Percentiles rank a stretch among this genome's conserved stretches.
phyloP scores from a whole-genome alignment of 2,797 vertebrate genomes.

The Melopsittacus undulatus region DNA sequence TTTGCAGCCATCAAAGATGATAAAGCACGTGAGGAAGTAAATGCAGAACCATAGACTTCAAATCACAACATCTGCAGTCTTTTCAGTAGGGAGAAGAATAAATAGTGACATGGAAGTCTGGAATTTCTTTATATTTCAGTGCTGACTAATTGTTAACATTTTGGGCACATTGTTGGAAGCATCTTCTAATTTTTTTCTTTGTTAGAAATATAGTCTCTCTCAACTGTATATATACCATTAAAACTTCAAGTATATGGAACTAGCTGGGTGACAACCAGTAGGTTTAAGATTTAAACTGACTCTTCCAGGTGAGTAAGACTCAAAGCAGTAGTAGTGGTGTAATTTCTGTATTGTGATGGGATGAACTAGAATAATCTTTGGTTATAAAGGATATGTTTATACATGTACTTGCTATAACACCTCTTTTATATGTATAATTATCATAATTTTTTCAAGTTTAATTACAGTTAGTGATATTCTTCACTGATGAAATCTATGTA shows the following conservation, averaged over 20 bases:
- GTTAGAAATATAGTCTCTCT: not conserved
- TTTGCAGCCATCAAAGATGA: not conserved
- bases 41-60: not conserved
- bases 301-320: not conserved
- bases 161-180: not conserved
- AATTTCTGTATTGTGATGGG: not conserved
- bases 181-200: not conserved
- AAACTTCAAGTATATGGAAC: not conserved
- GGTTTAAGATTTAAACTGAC: not conserved
- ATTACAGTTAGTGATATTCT: not conserved
- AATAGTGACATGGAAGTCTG: accelerated
- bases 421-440: not conserved
- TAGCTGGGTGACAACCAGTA: not conserved
- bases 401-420: not conserved
- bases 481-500: not conserved
- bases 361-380: not conserved
- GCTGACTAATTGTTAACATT: not conserved
- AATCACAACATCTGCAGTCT: not conserved
- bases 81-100: not conserved
- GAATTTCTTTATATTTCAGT: not conserved
- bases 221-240: not conserved
- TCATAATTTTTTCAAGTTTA: accelerated
- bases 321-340: not conserved
- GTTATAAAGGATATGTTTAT: not conserved
- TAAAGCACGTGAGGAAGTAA: not conserved